Percentiles rank a stretch among this genome's conserved stretches.
These are phyloP conservation scores for Zalophus californianus DNA, from an alignment of 2,797 vertebrate genomes.

Conservation along the genomic window DNA sequence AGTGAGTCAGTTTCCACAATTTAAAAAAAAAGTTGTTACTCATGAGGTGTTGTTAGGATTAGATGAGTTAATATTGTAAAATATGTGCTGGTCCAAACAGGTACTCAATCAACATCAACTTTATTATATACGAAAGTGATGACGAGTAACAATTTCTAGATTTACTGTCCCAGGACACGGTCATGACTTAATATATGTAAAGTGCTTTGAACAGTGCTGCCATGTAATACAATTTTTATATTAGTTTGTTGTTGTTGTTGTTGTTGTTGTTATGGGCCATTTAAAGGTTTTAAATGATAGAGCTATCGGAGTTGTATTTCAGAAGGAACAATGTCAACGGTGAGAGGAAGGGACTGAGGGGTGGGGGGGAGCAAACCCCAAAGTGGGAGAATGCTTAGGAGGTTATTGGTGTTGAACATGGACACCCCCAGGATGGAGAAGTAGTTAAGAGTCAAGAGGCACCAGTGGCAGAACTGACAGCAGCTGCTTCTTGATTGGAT, in stretches of 20 bases:
- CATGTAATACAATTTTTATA: neutral
- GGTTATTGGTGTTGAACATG: neutral
- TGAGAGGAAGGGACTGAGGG: neutral
- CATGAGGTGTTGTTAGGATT: neutral
- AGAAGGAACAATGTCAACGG: neutral
- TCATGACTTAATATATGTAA: neutral
- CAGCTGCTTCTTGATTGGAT: neutral
- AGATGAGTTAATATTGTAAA: neutral
- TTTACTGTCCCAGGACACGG: neutral
- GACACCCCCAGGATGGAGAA: neutral
- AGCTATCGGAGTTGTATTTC: neutral
- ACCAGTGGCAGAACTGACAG: neutral
- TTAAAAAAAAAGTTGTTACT: neutral
- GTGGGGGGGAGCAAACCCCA: too few species aligned
- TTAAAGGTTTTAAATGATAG: neutral
- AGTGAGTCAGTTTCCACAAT: neutral
- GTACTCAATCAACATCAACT: neutral
- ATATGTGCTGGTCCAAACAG: neutral
- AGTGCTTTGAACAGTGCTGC: neutral
- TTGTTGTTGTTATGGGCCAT: neutral
- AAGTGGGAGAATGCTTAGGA: neutral
- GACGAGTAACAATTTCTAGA: neutral
- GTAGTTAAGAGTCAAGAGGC: neutral
- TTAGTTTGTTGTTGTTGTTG: neutral
- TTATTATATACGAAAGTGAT: neutral